Percentiles rank a stretch among this genome's conserved stretches.
These are phyloP conservation scores for Tamandua tetradactyla DNA, from an alignment of 2,797 vertebrate species.

Conservation along the genomic window DNA sequence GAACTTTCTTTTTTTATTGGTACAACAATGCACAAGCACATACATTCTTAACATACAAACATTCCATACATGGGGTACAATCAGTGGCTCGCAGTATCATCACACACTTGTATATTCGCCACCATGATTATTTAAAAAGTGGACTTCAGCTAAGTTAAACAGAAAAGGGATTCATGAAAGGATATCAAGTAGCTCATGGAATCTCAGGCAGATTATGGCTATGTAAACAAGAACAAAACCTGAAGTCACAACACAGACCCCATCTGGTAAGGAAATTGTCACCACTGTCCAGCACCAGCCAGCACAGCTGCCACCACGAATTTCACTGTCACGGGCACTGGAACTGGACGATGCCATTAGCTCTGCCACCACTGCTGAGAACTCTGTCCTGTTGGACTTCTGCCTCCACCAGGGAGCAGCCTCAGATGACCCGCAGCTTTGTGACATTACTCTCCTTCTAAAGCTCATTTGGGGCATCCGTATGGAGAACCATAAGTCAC, in stretches of 20 bases:
- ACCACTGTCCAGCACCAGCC: background rate
- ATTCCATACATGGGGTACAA: no score
- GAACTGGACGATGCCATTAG: background rate
- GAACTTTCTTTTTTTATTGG: no score
- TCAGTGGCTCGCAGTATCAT: no score
- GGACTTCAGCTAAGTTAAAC: background rate
- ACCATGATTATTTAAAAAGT: no score
- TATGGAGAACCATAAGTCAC: background rate
- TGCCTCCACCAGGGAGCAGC: background rate
- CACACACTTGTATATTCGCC: no score
- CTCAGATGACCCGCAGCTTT: background rate
- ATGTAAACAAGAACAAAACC: background rate
- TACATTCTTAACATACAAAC: no score
- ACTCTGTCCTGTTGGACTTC: fast-evolving
- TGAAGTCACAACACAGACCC: background rate
- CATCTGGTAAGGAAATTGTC: background rate
- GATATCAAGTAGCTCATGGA: background rate
- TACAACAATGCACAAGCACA: no score
- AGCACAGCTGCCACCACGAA: background rate
- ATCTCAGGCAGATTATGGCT: background rate
- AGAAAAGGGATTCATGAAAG: background rate
- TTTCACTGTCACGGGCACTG: background rate
- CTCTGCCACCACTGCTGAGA: no score
- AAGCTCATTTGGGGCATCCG: background rate
- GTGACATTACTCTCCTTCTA: background rate